Conservation (phyloP, 2,797 vertebrate genomes). For the Corythornis leucogaster region DNA sequence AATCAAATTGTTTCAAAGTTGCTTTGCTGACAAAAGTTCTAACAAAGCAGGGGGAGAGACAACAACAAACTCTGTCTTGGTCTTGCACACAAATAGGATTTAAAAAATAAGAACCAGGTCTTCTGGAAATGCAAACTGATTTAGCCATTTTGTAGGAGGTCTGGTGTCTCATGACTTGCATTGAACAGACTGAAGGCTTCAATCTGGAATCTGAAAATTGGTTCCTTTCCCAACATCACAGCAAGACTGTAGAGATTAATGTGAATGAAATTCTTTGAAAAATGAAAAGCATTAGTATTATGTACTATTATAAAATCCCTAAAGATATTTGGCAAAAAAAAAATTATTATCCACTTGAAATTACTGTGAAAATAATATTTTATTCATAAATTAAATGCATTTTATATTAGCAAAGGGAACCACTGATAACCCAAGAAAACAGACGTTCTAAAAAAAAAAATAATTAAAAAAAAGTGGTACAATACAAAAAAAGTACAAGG, state of each 20-base stretch:
- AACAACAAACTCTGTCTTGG: neutral
- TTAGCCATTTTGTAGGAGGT: slow-evolving; percentile 24
- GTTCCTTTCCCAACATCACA: slow-evolving; percentile 22
- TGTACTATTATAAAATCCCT: neutral
- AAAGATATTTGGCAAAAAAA: neutral
- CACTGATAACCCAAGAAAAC: neutral
- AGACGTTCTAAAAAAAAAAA: neutral
- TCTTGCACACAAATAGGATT: neutral
- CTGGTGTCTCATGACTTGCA: neutral
- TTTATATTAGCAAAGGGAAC: neutral
- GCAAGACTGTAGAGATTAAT: slow-evolving; percentile 24
- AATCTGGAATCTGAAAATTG: slow-evolving; percentile 23
- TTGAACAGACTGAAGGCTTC: slow-evolving; percentile 6
- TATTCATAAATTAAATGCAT: slow-evolving; percentile 2
- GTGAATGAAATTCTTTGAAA: neutral
- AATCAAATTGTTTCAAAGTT: neutral
- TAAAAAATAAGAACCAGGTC: neutral
- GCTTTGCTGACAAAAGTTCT: neutral
- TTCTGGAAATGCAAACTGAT: slow-evolving; percentile 29
- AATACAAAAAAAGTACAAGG: neutral
- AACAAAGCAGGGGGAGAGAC: neutral
- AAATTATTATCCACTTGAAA: neutral
- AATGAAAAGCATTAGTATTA: neutral
- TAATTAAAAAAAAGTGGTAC: neutral
- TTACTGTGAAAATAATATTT: neutral